Conservation (phyloP, 2,797 vertebrate species). For the Erethizon dorsatum region DNA sequence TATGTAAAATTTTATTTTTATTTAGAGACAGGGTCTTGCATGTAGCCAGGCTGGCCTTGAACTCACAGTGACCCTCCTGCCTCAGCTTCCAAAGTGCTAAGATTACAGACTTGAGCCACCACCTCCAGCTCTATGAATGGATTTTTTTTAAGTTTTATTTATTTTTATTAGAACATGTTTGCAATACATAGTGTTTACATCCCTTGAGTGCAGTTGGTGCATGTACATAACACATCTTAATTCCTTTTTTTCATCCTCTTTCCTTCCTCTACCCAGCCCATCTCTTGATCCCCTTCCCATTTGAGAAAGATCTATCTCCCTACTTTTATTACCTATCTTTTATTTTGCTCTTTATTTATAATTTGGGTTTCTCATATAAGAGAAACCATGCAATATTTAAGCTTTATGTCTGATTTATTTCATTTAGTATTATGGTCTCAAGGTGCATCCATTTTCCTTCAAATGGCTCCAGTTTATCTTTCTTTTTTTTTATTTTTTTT, state of each 20-base stretch:
- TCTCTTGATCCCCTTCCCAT: neutral
- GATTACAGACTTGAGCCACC: neutral
- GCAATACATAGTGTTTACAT: neutral
- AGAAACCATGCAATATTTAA: neutral
- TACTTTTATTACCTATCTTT: neutral
- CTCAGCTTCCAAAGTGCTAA: neutral
- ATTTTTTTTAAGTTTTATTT: neutral
- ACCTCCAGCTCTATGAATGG: neutral
- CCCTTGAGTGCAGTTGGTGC: neutral
- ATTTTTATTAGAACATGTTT: neutral
- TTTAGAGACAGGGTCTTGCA: neutral
- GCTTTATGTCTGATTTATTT: neutral
- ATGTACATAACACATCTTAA: neutral
- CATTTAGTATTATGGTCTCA: neutral
- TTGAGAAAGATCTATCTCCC: neutral
- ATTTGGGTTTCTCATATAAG: neutral
- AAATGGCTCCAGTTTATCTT: neutral
- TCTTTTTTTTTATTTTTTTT: too few species aligned
- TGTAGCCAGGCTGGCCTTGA: neutral
- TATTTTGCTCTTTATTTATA: neutral
- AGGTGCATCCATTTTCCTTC: neutral
- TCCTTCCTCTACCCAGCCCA: neutral
- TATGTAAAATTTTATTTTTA: conserved; percentile 21
- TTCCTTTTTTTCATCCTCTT: neutral
- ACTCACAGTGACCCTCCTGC: neutral